Conservation (phyloP, 2,888 invertebrate genomes). For the Ditula angustiorana region DNA sequence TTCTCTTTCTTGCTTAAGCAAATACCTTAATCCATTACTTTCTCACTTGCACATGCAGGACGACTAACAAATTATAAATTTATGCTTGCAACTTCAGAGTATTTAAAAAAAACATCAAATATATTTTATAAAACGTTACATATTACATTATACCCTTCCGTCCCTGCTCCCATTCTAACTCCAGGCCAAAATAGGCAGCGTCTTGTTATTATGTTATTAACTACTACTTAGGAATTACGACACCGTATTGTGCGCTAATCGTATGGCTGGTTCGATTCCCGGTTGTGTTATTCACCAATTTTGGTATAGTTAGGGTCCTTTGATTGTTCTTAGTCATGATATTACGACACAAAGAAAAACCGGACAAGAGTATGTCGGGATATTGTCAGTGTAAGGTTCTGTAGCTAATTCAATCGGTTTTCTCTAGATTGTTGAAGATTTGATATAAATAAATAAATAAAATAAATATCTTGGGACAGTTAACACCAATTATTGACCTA, state of each 20-base stretch:
- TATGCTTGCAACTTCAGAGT: too few relatives aligned
- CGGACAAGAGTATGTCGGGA: too few relatives aligned
- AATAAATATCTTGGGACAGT: too few relatives aligned
- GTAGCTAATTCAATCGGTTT: background rate
- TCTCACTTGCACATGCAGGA: too few relatives aligned
- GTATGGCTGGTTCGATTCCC: conserved; percentile 24
- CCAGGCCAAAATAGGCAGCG: conserved; percentile 32
- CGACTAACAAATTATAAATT: too few relatives aligned
- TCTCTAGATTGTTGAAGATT: too few relatives aligned
- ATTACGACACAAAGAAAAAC: too few relatives aligned
- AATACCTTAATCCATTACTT: too few relatives aligned
- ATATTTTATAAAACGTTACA: background rate
- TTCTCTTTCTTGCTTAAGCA: too few relatives aligned
- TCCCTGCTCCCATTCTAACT: conserved; percentile 21
- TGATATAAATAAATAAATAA: background rate
- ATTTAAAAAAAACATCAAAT: background rate
- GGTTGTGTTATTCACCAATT: conserved; percentile 19
- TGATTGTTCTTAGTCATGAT: conserved; percentile 7
- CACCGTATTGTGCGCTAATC: conserved; percentile 31
- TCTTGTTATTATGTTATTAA: conserved; percentile 40
- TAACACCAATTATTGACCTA: too few relatives aligned
- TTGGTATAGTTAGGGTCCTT: conserved; percentile 2
- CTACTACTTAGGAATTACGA: conserved; percentile 38
- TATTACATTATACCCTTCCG: background rate
- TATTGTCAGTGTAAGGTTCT: background rate